A percentile compares a stretch with the other conserved stretches of the same genome.
Evolutionary conservation across 2,797 vertebrate species (phyloP).

Genomic region (Limnodromus scolopaceus): DNA sequence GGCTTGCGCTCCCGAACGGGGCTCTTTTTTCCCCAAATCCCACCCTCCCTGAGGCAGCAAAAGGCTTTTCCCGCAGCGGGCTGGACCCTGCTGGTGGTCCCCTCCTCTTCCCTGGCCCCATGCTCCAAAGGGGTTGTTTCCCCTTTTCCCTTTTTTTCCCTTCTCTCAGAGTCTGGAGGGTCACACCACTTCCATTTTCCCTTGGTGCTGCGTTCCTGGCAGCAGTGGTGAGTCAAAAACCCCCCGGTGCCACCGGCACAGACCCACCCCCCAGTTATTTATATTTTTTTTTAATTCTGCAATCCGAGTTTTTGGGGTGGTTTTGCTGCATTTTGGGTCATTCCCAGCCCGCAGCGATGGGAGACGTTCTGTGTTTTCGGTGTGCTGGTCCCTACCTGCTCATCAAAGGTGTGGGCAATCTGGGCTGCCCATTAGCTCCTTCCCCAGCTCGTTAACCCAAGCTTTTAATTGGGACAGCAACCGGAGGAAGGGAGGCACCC

Average conservation of each 20-base stretch:
- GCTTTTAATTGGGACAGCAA: background rate
- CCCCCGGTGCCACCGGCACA: no score
- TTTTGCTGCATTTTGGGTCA: background rate
- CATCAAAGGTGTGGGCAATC: background rate
- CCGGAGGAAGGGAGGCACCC: background rate
- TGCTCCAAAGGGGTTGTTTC: fast-evolving
- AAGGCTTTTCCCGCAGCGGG: background rate
- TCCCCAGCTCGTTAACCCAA: background rate
- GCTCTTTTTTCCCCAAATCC: background rate
- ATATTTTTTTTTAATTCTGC: background rate
- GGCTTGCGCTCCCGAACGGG: background rate
- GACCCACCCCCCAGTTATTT: no score
- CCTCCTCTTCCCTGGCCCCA: background rate
- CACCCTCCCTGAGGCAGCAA: background rate
- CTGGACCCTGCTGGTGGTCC: no score
- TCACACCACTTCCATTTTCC: background rate
- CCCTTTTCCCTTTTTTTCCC: background rate
- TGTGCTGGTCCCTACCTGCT: background rate
- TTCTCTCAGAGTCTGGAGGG: background rate
- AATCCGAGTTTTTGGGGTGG: background rate
- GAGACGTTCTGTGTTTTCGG: background rate
- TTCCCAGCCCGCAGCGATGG: background rate
- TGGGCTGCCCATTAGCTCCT: background rate
- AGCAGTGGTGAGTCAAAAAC: fast-evolving
- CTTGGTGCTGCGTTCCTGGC: fast-evolving